These are phyloP conservation scores for Calidris pugnax DNA, from an alignment of 2,113 vertebrate species.

Conservation along the genomic window DNA sequence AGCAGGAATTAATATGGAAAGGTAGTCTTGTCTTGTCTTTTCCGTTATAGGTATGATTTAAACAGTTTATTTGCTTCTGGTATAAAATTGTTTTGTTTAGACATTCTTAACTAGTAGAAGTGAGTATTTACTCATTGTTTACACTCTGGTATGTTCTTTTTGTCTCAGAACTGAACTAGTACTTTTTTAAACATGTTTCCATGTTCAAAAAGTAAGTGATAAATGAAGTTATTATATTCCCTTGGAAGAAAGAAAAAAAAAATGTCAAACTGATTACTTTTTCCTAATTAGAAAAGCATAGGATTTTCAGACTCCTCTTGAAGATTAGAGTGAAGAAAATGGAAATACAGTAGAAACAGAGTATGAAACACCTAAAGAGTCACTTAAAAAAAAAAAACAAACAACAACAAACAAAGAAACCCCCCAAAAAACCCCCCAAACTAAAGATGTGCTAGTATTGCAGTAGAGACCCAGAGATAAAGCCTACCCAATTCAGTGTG, in stretches of 20 bases:
- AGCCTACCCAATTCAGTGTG: too few relatives aligned
- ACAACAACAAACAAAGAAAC: too few relatives aligned
- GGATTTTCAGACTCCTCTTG: not conserved
- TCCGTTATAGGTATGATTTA: not conserved
- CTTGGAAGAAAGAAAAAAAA: not conserved
- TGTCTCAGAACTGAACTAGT: not conserved
- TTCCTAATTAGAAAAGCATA: not conserved
- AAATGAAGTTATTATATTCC: not conserved
- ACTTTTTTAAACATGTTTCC: not conserved
- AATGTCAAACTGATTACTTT: not conserved
- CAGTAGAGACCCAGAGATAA: too few relatives aligned
- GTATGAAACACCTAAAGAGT: not conserved
- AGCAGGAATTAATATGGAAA: constrained; percentile 91
- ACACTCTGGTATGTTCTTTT: not conserved
- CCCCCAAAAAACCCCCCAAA: too few relatives aligned
- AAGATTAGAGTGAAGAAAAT: not conserved
- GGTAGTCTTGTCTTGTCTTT: constrained; percentile 69
- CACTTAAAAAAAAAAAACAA: not conserved
- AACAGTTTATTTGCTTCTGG: not conserved
- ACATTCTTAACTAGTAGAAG: not conserved
- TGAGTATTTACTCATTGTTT: not conserved
- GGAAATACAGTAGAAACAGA: not conserved
- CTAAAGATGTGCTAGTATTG: too few relatives aligned
- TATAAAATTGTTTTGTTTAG: not conserved
- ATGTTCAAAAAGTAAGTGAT: not conserved